A percentile compares a stretch with the other conserved stretches of the same genome.
Conservation (phyloP, 2,797 vertebrate species). For the Catamblyrhynchus diadema region DNA sequence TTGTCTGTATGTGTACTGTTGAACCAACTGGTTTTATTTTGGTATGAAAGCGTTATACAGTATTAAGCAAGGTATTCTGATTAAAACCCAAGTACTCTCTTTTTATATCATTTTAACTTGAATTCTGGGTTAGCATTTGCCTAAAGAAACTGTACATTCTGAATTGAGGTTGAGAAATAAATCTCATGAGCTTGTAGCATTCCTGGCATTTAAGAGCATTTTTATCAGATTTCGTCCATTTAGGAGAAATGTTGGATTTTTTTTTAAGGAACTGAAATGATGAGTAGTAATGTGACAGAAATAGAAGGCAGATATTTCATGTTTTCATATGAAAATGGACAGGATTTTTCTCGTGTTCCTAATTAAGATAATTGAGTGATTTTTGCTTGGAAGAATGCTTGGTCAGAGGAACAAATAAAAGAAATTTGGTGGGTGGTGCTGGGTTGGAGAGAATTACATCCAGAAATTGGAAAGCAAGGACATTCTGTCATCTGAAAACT, state of each 20-base stretch:
- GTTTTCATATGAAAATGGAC: neutral
- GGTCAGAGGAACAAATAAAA: neutral
- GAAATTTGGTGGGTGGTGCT: neutral
- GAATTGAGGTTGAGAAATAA: neutral
- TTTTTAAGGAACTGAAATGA: neutral
- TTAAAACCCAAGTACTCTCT: neutral
- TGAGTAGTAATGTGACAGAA: neutral
- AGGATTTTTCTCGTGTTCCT: neutral
- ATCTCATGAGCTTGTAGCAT: neutral
- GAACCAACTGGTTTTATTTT: neutral
- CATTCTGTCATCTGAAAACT: slow-evolving; percentile 24
- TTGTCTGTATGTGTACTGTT: neutral
- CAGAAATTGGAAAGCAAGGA: neutral
- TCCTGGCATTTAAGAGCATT: neutral
- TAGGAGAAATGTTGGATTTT: neutral
- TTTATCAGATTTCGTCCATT: neutral
- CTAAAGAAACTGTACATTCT: neutral
- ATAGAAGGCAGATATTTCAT: neutral
- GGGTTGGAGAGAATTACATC: neutral
- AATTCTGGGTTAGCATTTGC: neutral
- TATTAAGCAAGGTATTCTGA: neutral
- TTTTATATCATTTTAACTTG: neutral
- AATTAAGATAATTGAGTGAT: slow-evolving; percentile 1
- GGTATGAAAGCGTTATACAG: neutral
- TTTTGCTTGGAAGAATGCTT: slow-evolving; percentile 27